These are phyloP conservation scores for Xylota segnis DNA, from an alignment of 2,888 invertebrate species.

Conservation along the genomic window DNA sequence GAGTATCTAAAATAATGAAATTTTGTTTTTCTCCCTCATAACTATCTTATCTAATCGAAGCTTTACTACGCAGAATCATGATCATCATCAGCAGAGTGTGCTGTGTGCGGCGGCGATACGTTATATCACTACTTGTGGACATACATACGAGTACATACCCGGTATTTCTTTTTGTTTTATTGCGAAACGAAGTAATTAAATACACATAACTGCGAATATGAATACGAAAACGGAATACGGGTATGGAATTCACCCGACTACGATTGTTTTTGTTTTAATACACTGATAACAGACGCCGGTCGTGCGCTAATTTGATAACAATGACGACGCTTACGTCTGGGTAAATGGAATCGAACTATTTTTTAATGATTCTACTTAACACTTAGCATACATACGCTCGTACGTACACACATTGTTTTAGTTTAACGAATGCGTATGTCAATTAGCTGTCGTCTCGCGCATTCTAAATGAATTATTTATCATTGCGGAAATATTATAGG, in stretches of 20 bases:
- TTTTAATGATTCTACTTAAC: constrained; percentile 12
- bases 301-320: constrained; percentile 74
- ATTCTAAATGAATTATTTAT: constrained; percentile 70
- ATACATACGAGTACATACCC: too few relatives aligned
- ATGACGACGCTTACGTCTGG: constrained; percentile 69
- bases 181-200: constrained; percentile 48
- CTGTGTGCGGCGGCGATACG: constrained; percentile 19
- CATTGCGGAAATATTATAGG: constrained; percentile 67
- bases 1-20: constrained; percentile 30
- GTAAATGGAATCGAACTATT: constrained; percentile 58
- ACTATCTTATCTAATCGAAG: constrained; percentile 68
- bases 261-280: constrained; percentile 35
- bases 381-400: too few relatives aligned
- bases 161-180: constrained; percentile 7
- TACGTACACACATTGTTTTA: neutral
- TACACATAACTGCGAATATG: neutral
- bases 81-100: constrained; percentile 16
- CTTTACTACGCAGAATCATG: constrained; percentile 64
- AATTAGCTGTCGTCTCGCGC: constrained; percentile 39
- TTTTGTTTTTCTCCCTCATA: constrained; percentile 41
- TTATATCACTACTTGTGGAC: constrained; percentile 52
- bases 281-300: constrained; percentile 72
- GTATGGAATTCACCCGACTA: constrained; percentile 32
- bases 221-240: neutral
- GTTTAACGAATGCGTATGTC: constrained; percentile 45